Percentiles rank a stretch among this genome's conserved stretches.
Conservation (phyloP, 2,113 vertebrate genomes). For the Eulemur macaco region DNA sequence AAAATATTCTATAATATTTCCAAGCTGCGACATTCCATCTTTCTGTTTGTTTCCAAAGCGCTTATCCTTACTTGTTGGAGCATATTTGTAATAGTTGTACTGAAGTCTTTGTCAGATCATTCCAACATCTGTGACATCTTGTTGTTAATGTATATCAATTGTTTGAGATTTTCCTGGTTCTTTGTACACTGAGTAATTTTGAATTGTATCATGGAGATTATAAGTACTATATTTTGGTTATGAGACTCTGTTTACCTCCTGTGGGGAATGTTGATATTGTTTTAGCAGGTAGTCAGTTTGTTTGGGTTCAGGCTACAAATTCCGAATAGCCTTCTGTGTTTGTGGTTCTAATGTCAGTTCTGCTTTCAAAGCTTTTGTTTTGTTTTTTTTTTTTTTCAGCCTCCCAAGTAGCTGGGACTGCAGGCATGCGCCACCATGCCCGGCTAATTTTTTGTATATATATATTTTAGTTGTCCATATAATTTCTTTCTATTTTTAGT, state of each 20-base stretch:
- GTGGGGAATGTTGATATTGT: fast-evolving
- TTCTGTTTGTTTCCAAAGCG: not conserved
- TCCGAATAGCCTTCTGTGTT: not conserved
- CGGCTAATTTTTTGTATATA: too few relatives aligned
- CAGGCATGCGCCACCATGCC: too few relatives aligned
- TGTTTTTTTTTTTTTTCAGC: too few relatives aligned
- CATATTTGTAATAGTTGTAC: not conserved
- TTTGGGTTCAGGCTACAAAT: not conserved
- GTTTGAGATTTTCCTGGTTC: not conserved
- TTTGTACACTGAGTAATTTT: not conserved
- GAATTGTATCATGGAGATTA: not conserved
- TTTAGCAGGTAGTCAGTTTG: not conserved
- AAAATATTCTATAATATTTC: too few relatives aligned
- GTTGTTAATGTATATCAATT: not conserved
- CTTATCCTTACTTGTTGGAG: not conserved
- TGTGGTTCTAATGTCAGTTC: not conserved
- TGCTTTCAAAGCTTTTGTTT: not conserved
- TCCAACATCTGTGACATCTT: not conserved
- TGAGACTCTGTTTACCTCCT: not conserved
- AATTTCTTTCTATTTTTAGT: too few relatives aligned
- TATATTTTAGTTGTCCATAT: too few relatives aligned
- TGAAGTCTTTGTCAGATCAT: not conserved
- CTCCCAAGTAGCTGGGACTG: too few relatives aligned
- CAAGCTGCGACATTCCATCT: not conserved
- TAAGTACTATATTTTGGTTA: not conserved